These are phyloP conservation scores for Antennarius maculatus DNA, from an alignment of 2,797 vertebrate genomes.

Conservation along the genomic window DNA sequence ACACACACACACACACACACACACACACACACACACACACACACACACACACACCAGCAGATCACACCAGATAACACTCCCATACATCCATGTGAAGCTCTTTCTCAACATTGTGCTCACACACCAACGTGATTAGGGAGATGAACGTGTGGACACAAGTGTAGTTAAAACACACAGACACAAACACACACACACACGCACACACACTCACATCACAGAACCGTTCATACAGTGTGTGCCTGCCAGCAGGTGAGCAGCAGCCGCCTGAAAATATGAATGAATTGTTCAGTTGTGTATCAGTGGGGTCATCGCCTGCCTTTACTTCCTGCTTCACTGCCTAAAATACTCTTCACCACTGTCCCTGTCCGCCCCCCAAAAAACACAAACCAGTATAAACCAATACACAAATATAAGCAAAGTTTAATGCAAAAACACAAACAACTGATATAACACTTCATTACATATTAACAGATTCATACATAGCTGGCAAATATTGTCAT, in stretches of 20 bases:
- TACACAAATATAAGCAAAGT: conserved; percentile 79
- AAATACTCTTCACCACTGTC: conserved; percentile 54
- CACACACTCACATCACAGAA: conserved; percentile 13
- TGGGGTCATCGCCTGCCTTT: conserved; percentile 55
- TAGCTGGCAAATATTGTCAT: conserved; percentile 80
- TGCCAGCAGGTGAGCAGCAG: conserved; percentile 53
- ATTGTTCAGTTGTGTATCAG: conserved; percentile 50
- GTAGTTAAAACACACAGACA: conserved; percentile 37
- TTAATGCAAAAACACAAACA: conserved; percentile 82
- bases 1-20: neutral
- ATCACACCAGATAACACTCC: conserved; percentile 26
- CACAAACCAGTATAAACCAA: conserved; percentile 46
- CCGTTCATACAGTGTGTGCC: conserved; percentile 47
- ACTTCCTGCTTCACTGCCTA: conserved; percentile 49
- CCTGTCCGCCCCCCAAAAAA: conserved; percentile 61
- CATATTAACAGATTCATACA: conserved; percentile 79
- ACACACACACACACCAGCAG: neutral
- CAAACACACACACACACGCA: conserved; percentile 16
- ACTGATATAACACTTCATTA: conserved; percentile 79
- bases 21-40: neutral
- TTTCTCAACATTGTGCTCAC: conserved; percentile 32
- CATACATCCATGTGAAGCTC: conserved; percentile 45
- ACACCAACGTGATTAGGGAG: conserved; percentile 51
- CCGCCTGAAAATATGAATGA: conserved; percentile 50
- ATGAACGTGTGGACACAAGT: conserved; percentile 48